Evolutionary conservation across 1,140 invertebrate species (phyloP).

Genomic region (Aporrectodea caliginosa): DNA sequence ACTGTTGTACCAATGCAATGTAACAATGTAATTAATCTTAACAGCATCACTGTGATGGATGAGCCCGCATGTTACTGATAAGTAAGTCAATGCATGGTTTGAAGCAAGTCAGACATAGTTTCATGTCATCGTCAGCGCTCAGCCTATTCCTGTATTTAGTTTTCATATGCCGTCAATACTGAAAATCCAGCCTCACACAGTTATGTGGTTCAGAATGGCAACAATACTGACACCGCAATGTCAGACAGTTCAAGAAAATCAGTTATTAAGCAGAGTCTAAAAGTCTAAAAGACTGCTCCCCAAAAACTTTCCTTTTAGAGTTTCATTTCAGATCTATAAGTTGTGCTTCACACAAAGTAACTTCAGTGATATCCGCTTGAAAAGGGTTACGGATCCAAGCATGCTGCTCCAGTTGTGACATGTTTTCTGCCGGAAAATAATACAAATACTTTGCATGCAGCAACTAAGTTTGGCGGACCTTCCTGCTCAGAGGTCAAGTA

Average conservation of each 20-base stretch:
- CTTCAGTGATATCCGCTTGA: conserved; percentile 14
- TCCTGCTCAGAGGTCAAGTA: too few species aligned
- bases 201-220: not conserved
- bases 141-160: not conserved
- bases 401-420: not conserved
- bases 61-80: not conserved
- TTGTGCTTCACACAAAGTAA: not conserved
- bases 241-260: conserved; percentile 5
- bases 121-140: not conserved
- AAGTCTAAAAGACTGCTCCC: not conserved
- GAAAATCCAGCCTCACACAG: not conserved
- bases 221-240: not conserved
- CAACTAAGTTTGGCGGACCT: too few species aligned
- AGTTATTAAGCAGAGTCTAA: not conserved
- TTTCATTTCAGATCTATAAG: not conserved
- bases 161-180: not conserved
- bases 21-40: not conserved
- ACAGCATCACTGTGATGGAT: not conserved
- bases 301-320: not conserved
- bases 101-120: not conserved
- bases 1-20: not conserved
- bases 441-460: not conserved
- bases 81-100: not conserved
- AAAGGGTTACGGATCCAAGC: not conserved
- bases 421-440: not conserved